Evolutionary conservation across 2,113 vertebrate species (phyloP).

Genomic region (Anolis carolinensis): DNA sequence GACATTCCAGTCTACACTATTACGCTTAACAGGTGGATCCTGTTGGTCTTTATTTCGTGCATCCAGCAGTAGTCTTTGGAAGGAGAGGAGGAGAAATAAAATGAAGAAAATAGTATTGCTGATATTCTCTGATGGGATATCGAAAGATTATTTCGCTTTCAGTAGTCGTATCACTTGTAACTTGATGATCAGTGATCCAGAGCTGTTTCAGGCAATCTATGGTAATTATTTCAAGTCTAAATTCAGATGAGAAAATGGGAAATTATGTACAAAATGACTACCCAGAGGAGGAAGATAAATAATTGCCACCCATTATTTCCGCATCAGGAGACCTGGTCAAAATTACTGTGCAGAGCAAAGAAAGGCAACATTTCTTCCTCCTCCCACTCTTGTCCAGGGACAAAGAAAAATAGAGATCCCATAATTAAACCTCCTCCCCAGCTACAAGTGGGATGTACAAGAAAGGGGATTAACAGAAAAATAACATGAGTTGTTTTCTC

Average conservation of each 20-base stretch:
- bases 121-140: background rate
- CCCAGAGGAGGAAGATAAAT: constrained; percentile 34
- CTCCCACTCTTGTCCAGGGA: constrained; percentile 26
- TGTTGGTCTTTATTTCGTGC: background rate
- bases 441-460: background rate
- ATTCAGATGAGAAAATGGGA: constrained; percentile 41
- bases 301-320: constrained; percentile 42
- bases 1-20: background rate
- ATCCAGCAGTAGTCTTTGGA: background rate
- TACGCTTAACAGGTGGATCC: background rate
- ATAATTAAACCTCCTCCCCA: constrained; percentile 19
- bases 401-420: constrained; percentile 42
- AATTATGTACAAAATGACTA: constrained; percentile 31
- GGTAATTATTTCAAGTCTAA: constrained; percentile 27
- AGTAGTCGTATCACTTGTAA: background rate
- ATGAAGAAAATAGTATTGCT: background rate
- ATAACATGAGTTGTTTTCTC: background rate
- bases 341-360: constrained; percentile 32
- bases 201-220: constrained; percentile 27
- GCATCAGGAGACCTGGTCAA: constrained; percentile 36
- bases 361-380: constrained; percentile 30
- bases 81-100: background rate
- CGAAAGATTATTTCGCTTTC: background rate
- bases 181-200: constrained; percentile 13
- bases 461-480: constrained; percentile 19